Evolutionary conservation across 2,888 invertebrate species (phyloP).

Genomic region (Gymnoscelis rufifasciata): DNA sequence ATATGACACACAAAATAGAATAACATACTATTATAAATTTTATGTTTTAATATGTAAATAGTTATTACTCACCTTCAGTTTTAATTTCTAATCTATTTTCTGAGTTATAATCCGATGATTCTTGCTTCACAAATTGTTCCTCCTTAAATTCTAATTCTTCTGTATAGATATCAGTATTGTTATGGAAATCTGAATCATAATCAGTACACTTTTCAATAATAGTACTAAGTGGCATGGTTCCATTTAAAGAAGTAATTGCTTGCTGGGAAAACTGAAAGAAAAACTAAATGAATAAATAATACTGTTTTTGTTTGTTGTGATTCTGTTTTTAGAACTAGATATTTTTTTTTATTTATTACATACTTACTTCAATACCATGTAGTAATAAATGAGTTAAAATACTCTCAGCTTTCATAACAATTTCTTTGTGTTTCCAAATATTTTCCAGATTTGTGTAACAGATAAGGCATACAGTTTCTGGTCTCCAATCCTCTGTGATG

Average conservation of each 20-base stretch:
- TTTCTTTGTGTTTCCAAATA: conserved; percentile 8
- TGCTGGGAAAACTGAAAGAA: conserved; percentile 16
- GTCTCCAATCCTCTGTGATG: conserved; percentile 8
- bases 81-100: conserved; percentile 12
- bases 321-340: no score
- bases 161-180: conserved; percentile 3
- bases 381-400: conserved; percentile 12
- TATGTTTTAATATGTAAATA: no score
- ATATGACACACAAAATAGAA: no score
- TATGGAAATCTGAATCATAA: conserved; percentile 1
- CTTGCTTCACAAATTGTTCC: conserved; percentile 15
- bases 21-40: no score
- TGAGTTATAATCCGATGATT: conserved; percentile 7
- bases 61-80: conserved; percentile 2
- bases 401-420: conserved; percentile 16
- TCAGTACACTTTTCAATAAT: neutral
- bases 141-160: conserved; percentile 9
- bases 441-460: conserved; percentile 10
- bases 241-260: conserved; percentile 9
- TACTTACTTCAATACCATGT: conserved; percentile 14
- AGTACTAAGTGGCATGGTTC: conserved; percentile 6
- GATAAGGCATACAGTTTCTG: conserved; percentile 12
- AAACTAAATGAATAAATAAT: no score
- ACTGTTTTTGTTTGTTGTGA: no score
- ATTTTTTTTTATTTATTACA: no score